These are phyloP conservation scores for Hydrochoerus hydrochaeris DNA, from an alignment of 2,113 vertebrate species.

Conservation along the genomic window DNA sequence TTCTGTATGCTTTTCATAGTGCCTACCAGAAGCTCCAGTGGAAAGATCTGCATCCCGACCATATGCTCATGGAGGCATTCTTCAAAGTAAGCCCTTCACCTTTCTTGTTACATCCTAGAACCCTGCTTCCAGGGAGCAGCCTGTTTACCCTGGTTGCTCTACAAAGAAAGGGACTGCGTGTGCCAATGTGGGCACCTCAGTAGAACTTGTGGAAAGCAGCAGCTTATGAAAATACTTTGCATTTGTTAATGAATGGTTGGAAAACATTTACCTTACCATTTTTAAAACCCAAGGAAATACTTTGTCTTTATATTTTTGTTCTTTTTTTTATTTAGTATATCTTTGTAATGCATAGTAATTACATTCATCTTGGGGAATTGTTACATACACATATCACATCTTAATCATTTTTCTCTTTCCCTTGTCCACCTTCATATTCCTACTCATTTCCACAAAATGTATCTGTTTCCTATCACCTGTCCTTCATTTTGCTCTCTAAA, in stretches of 20 bases:
- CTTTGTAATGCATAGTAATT: background rate
- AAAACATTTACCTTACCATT: background rate
- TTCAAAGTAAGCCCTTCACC: slow-evolving; percentile 90
- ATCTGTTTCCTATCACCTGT: background rate
- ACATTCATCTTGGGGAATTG: background rate
- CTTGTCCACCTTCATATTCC: background rate
- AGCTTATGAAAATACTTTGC: background rate
- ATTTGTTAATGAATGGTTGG: background rate
- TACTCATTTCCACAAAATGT: background rate
- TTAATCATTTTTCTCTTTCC: background rate
- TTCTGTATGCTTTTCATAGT: slow-evolving; percentile 94
- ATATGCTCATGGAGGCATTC: slow-evolving; percentile 95
- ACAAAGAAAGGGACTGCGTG: background rate
- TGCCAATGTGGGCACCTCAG: background rate
- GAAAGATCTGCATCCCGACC: slow-evolving; percentile 95
- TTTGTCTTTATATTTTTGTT: background rate
- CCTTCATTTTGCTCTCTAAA: background rate
- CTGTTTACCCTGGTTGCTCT: background rate
- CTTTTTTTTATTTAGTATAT: background rate
- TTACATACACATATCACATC: background rate
- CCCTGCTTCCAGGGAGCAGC: background rate
- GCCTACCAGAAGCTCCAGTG: slow-evolving; percentile 92
- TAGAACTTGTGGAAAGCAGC: background rate
- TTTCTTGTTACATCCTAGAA: rapidly evolving
- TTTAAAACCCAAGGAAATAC: background rate